These are phyloP conservation scores for Prolemur simus DNA, from an alignment of 2,113 vertebrate species.

Conservation along the genomic window DNA sequence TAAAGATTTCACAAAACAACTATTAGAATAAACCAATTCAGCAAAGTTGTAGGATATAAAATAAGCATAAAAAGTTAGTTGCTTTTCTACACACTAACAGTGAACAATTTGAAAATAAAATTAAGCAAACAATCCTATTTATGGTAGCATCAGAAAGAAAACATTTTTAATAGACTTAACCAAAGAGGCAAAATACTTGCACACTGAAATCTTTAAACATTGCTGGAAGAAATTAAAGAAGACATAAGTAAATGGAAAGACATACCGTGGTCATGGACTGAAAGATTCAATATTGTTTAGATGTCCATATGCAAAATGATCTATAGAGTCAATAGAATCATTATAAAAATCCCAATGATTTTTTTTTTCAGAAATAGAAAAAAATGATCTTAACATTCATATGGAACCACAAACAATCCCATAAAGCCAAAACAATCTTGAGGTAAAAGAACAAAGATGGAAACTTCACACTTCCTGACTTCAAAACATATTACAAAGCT, in stretches of 20 bases:
- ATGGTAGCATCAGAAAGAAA: neutral
- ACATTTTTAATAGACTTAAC: neutral
- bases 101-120: neutral
- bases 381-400: neutral
- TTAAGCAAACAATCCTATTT: neutral
- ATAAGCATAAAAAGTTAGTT: neutral
- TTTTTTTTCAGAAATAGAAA: neutral
- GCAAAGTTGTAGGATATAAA: neutral
- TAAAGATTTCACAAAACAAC: neutral
- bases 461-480: neutral
- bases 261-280: neutral
- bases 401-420: neutral
- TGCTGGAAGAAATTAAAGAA: neutral
- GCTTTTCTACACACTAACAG: neutral
- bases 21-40: neutral
- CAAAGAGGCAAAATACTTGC: neutral
- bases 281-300: neutral
- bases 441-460: neutral
- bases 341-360: neutral
- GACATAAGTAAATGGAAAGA: neutral
- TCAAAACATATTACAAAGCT: neutral
- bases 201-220: neutral
- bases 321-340: neutral
- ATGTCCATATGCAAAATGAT: neutral
- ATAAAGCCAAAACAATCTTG: neutral